phyloP scores from a whole-genome alignment of 2,113 vertebrate species.

The Eudyptes chrysolophus region DNA sequence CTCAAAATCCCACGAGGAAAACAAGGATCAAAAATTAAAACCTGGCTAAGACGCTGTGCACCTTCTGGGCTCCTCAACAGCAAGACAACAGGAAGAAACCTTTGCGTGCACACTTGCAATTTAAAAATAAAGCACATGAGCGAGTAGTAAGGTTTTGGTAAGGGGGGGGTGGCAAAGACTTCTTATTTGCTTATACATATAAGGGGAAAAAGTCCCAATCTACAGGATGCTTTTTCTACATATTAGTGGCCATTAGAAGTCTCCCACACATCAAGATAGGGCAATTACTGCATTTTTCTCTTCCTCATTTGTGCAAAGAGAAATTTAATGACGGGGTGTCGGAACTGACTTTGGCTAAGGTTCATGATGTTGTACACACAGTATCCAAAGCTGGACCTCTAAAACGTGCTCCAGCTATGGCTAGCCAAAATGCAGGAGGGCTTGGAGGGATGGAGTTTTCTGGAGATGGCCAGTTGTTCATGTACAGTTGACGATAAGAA shows the following conservation, averaged over 20 bases:
- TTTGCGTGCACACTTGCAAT: rapidly evolving
- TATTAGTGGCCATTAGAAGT: rapidly evolving
- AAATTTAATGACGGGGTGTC: neutral
- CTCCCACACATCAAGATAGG: neutral
- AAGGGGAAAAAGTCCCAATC: too few species aligned
- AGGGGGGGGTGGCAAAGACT: neutral
- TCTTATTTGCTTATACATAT: neutral
- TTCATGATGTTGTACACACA: rapidly evolving
- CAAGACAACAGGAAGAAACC: neutral
- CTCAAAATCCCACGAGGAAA: neutral
- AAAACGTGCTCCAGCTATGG: neutral
- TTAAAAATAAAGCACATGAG: rapidly evolving
- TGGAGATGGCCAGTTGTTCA: neutral
- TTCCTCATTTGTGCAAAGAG: neutral
- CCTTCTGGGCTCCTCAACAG: neutral
- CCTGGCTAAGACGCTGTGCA: neutral
- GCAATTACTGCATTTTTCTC: neutral
- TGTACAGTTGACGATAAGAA: neutral
- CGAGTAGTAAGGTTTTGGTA: neutral
- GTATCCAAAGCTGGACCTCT: neutral
- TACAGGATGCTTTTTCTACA: neutral
- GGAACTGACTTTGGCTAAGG: neutral
- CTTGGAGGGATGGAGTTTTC: neutral
- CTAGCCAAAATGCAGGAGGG: neutral
- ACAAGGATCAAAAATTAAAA: neutral